These are phyloP conservation scores for Calliopum simillimum DNA, from an alignment of 2,888 invertebrate genomes.

Conservation along the genomic window DNA sequence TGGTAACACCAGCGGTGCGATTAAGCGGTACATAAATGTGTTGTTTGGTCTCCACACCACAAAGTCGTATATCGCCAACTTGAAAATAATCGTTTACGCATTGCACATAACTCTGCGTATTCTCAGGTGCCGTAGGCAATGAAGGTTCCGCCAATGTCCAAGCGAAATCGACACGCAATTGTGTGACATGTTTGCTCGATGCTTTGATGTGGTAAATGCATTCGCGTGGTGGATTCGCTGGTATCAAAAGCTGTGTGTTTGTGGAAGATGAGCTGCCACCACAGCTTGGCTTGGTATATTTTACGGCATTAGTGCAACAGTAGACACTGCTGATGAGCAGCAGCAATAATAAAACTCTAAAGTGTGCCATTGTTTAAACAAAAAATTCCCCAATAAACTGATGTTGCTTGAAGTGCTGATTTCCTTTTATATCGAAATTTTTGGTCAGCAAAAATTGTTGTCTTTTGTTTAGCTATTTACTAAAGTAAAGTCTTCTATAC, in stretches of 20 bases:
- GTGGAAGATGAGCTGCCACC: constrained; percentile 54
- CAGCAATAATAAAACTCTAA: too few species aligned
- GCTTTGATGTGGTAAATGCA: constrained; percentile 59
- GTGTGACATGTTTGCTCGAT: constrained; percentile 60
- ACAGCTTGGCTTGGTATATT: constrained; percentile 49
- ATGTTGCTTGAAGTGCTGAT: too few species aligned
- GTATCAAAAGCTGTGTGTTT: constrained; percentile 51
- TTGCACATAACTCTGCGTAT: constrained; percentile 47
- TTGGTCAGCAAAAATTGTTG: too few species aligned
- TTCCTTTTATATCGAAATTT: too few species aligned
- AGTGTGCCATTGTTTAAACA: too few species aligned
- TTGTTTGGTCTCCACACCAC: constrained; percentile 74
- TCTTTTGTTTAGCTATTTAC: too few species aligned
- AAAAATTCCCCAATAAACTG: too few species aligned
- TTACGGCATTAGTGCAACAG: constrained; percentile 22
- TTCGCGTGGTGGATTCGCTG: constrained; percentile 48
- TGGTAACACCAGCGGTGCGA: constrained; percentile 54
- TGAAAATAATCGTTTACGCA: constrained; percentile 59
- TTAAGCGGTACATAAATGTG: constrained; percentile 67
- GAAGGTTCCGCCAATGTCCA: constrained; percentile 57
- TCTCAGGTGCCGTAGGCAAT: constrained; percentile 50
- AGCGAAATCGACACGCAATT: constrained; percentile 61
- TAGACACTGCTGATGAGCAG: too few species aligned
- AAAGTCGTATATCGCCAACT: constrained; percentile 64
- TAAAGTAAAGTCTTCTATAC: too few species aligned